Evolutionary conservation across 1,140 invertebrate species (phyloP).

Genomic region (Cydia strobilella): DNA sequence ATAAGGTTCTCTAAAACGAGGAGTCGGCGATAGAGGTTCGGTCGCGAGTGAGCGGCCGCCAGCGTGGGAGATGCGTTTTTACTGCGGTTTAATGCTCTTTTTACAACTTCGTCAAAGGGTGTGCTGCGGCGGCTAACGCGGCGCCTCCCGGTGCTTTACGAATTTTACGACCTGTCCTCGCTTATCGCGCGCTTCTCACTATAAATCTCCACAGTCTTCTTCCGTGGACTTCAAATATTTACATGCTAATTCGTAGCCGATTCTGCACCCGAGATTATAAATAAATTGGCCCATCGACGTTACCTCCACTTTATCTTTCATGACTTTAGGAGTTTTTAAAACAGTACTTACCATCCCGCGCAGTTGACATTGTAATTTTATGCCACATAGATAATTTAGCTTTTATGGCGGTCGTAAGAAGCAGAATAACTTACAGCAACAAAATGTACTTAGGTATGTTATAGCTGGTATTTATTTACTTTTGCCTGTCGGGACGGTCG

Average conservation of each 20-base stretch:
- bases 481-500: conserved; percentile 6
- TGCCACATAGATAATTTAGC: conserved; percentile 52
- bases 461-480: conserved; percentile 24
- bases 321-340: conserved; percentile 69
- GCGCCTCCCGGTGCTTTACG: conserved; percentile 65
- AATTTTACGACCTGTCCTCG: conserved; percentile 73
- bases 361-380: conserved; percentile 64
- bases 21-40: conserved; percentile 41
- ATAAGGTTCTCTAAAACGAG: conserved; percentile 73
- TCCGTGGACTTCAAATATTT: conserved; percentile 79
- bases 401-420: conserved; percentile 46
- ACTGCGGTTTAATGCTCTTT: conserved; percentile 77
- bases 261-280: conserved; percentile 76
- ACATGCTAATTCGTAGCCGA: conserved; percentile 78
- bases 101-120: conserved; percentile 78
- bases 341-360: conserved; percentile 45
- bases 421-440: conserved; percentile 28
- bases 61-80: conserved; percentile 70
- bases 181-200: conserved; percentile 73
- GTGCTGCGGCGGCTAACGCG: conserved; percentile 54
- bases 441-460: conserved; percentile 29
- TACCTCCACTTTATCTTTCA: conserved; percentile 72
- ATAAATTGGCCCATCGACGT: conserved; percentile 70
- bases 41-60: conserved; percentile 11
- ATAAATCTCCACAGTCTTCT: conserved; percentile 75